A percentile compares a stretch with the other conserved stretches of the same genome.
Conservation (phyloP, 1,140 invertebrate species). For the Pseudomyrmex dendroicus region DNA sequence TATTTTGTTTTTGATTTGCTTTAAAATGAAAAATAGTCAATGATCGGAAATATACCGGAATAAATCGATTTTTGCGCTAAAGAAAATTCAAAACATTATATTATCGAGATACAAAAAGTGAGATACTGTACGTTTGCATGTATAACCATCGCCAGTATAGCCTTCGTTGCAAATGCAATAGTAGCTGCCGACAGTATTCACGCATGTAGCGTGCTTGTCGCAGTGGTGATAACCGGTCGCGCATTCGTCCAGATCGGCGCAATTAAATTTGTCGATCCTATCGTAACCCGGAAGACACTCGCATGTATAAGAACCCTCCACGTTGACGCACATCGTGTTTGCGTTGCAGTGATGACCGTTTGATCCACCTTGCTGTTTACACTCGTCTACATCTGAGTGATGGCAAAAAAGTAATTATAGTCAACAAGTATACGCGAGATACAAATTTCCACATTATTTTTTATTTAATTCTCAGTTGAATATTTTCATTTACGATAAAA, state of each 20-base stretch:
- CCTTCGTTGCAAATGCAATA: constrained; percentile 93
- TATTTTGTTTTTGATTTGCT: neutral
- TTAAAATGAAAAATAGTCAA: neutral
- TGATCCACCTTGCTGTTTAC: constrained; percentile 89
- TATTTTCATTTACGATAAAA: too few relatives aligned
- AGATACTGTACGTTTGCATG: constrained; percentile 89
- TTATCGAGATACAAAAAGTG: constrained; percentile 10
- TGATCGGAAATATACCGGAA: neutral
- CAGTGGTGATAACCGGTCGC: constrained; percentile 89
- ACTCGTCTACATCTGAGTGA: constrained; percentile 92
- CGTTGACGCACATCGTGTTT: constrained; percentile 93
- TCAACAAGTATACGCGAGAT: neutral
- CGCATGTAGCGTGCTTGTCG: constrained; percentile 92
- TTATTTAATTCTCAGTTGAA: neutral
- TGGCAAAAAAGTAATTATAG: neutral
- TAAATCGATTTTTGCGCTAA: neutral
- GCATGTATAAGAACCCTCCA: constrained; percentile 91
- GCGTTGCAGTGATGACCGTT: constrained; percentile 93
- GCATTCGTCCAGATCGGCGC: constrained; percentile 93
- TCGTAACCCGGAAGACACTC: constrained; percentile 93
- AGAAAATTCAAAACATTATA: constrained; percentile 1
- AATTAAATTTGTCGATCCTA: constrained; percentile 91
- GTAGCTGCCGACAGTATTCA: constrained; percentile 94
- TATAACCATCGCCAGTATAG: constrained; percentile 93
- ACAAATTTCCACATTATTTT: neutral